These are phyloP conservation scores for Drosophila meridionalis DNA, from an alignment of 2,888 invertebrate species.

Conservation along the genomic window DNA sequence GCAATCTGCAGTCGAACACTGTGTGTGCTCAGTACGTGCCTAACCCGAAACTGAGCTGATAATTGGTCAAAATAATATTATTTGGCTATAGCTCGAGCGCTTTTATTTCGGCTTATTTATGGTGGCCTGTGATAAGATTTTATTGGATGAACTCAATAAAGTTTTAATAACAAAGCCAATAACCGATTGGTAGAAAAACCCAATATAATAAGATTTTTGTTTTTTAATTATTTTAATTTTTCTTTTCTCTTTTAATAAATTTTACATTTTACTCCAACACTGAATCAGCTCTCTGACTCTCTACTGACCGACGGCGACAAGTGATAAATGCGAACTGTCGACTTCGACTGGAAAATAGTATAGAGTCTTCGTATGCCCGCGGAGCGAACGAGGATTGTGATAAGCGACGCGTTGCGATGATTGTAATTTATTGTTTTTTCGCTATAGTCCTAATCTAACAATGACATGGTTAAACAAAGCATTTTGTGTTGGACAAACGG, in stretches of 20 bases:
- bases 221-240: too few relatives aligned
- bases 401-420: constrained; percentile 15
- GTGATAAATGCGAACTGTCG: constrained; percentile 25
- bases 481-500: background rate
- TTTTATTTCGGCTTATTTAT: background rate
- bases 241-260: too few relatives aligned
- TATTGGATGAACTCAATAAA: background rate
- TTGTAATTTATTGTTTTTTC: background rate
- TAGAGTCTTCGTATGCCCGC: background rate
- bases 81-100: background rate
- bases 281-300: background rate
- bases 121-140: background rate
- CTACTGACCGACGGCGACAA: constrained; percentile 21
- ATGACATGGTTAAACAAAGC: background rate
- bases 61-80: background rate
- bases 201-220: too few relatives aligned
- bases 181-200: background rate
- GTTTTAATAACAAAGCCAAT: background rate
- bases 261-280: too few relatives aligned
- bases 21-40: constrained; percentile 33
- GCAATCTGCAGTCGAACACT: constrained; percentile 5
- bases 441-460: constrained; percentile 7
- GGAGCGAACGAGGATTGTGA: constrained; percentile 5
- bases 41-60: constrained; percentile 4
- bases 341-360: background rate